Evolutionary conservation across 53 echinoderm and acorn worm species (phyloP).

Genomic region (Pentamera pediparva): DNA sequence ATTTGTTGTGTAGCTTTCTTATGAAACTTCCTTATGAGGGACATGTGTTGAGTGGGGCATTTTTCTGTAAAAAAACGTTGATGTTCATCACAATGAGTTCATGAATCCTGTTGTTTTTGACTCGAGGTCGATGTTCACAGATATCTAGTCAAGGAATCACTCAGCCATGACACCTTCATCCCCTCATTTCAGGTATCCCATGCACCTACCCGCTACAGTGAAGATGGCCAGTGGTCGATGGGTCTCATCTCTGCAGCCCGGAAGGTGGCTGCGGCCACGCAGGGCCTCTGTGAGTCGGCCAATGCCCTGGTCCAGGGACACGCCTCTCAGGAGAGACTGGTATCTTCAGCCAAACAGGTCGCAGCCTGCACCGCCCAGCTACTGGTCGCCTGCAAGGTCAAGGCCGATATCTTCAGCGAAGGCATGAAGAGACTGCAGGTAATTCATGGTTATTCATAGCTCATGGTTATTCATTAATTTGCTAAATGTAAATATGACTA

Average conservation of each 20-base stretch:
- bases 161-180: no score
- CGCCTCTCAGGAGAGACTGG: conserved; percentile 86
- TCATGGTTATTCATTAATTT: no score
- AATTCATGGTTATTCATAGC: no score
- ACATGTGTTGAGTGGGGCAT: no score
- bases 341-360: conserved; percentile 91
- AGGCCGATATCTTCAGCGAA: conserved; percentile 94
- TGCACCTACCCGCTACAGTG: conserved; percentile 82
- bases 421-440: conserved; percentile 93
- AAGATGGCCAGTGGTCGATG: conserved; percentile 99
- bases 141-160: no score
- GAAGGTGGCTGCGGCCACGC: conserved; percentile 91
- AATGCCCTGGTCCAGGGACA: conserved; percentile 92
- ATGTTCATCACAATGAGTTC: no score
- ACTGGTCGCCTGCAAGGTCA: conserved; percentile 94
- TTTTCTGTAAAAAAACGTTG: no score
- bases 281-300: conserved; percentile 91
- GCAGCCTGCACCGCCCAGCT: conserved; percentile 94
- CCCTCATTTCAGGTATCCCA: conserved; percentile 45
- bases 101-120: no score
- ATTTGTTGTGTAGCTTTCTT: no score
- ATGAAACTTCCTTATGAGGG: no score
- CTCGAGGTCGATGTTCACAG: no score
- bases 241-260: conserved; percentile 91
- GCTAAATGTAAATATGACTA: no score